Conservation (phyloP, 2,888 invertebrate species). For the Sipha maydis region DNA sequence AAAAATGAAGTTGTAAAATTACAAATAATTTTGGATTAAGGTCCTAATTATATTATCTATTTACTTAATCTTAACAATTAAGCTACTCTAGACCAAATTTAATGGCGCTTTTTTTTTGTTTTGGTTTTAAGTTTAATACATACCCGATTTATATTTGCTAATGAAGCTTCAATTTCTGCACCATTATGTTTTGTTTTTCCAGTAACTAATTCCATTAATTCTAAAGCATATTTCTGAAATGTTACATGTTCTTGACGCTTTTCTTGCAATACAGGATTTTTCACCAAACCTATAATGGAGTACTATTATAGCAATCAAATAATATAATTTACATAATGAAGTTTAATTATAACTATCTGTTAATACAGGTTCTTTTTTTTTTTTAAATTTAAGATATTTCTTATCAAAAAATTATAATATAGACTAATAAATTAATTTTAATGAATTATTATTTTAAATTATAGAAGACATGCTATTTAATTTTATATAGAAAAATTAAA, state of each 20-base stretch:
- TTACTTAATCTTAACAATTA: too few relatives aligned
- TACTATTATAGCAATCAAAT: slow-evolving; percentile 28
- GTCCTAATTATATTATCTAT: too few relatives aligned
- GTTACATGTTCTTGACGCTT: slow-evolving; percentile 93
- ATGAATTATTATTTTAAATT: too few relatives aligned
- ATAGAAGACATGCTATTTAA: too few relatives aligned
- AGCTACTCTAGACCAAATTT: too few relatives aligned
- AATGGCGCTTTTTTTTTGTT: too few relatives aligned
- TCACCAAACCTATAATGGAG: slow-evolving; percentile 79
- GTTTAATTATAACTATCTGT: not conserved
- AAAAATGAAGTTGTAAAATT: too few relatives aligned
- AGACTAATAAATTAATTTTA: too few relatives aligned
- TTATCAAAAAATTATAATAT: too few relatives aligned
- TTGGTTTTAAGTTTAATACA: slow-evolving; percentile 65
- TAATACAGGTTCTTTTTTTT: not conserved
- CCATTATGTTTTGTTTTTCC: slow-evolving; percentile 86
- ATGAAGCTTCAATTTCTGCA: slow-evolving; percentile 84
- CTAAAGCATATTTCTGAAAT: slow-evolving; percentile 93
- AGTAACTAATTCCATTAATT: slow-evolving; percentile 88
- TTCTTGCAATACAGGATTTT: slow-evolving; percentile 96
- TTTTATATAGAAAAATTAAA: too few relatives aligned
- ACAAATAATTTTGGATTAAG: too few relatives aligned
- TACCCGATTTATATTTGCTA: slow-evolving; percentile 89
- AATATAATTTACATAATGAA: not conserved
- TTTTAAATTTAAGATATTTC: too few relatives aligned